Evolutionary conservation across 2,113 vertebrate genomes (phyloP).

Genomic region (Camelus dromedarius): DNA sequence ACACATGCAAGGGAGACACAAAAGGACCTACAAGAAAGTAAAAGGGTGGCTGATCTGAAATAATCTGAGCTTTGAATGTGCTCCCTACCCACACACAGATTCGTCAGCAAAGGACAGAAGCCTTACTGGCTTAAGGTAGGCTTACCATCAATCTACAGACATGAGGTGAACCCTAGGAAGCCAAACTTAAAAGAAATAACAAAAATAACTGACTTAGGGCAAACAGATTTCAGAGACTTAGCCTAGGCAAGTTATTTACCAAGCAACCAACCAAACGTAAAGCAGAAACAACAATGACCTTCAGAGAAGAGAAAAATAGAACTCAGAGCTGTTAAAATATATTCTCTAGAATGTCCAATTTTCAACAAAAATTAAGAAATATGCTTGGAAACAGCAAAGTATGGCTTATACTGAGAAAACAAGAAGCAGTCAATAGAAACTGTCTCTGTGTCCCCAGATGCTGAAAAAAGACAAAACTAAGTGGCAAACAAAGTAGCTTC

Average conservation of each 20-base stretch:
- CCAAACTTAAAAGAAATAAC: not conserved
- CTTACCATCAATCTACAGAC: not conserved
- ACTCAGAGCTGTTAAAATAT: not conserved
- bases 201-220: not conserved
- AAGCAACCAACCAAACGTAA: not conserved
- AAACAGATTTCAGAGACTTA: not conserved
- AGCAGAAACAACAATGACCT: not conserved
- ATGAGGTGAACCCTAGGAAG: not conserved
- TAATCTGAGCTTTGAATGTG: not conserved
- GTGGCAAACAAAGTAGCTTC: not conserved
- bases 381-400: not conserved
- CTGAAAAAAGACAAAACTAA: not conserved
- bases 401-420: not conserved
- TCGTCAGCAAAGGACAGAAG: not conserved
- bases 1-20: too few species aligned
- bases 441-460: not conserved
- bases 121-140: not conserved
- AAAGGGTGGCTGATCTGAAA: not conserved
- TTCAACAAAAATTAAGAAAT: slow-evolving; percentile 19
- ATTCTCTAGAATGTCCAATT: not conserved
- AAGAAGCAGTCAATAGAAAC: not conserved
- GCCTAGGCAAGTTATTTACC: not conserved
- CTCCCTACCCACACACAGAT: not conserved
- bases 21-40: not conserved
- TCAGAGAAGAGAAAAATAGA: not conserved